Conservation (phyloP, 2,113 vertebrate genomes). For the Macrotus californicus region DNA sequence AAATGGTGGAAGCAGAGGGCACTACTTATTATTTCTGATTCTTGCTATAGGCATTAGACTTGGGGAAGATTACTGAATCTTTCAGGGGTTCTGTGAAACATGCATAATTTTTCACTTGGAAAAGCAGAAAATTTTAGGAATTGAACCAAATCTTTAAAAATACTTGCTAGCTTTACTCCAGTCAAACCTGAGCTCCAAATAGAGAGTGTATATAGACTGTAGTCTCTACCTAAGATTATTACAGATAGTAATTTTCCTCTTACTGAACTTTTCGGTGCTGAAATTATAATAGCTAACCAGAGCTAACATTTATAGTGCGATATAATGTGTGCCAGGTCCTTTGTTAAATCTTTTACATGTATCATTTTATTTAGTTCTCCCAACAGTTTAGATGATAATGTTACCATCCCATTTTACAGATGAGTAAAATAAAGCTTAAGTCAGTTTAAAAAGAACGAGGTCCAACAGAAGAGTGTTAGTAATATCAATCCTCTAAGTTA, state of each 20-base stretch:
- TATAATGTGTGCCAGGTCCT: neutral
- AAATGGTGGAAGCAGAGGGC: neutral
- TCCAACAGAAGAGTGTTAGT: neutral
- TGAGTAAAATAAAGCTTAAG: neutral
- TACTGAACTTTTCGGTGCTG: neutral
- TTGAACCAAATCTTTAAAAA: neutral
- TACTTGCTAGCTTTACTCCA: constrained; percentile 20
- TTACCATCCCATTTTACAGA: constrained; percentile 20
- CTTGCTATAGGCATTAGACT: neutral
- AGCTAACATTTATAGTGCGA: neutral
- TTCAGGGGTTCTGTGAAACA: neutral
- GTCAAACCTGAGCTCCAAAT: constrained; percentile 9
- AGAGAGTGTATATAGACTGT: neutral
- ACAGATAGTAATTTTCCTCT: constrained; percentile 2
- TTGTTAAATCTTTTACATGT: neutral
- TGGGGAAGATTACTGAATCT: neutral
- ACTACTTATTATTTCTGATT: neutral
- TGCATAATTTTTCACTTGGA: neutral
- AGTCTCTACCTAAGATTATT: neutral
- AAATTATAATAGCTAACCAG: neutral
- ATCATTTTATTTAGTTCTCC: constrained; percentile 5
- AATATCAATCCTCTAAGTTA: neutral
- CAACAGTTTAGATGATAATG: neutral
- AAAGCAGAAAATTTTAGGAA: constrained; percentile 34
- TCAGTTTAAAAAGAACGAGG: neutral